phyloP scores from a whole-genome alignment of 92 coral and sea anemone species.

The Heliopora coerulea region DNA sequence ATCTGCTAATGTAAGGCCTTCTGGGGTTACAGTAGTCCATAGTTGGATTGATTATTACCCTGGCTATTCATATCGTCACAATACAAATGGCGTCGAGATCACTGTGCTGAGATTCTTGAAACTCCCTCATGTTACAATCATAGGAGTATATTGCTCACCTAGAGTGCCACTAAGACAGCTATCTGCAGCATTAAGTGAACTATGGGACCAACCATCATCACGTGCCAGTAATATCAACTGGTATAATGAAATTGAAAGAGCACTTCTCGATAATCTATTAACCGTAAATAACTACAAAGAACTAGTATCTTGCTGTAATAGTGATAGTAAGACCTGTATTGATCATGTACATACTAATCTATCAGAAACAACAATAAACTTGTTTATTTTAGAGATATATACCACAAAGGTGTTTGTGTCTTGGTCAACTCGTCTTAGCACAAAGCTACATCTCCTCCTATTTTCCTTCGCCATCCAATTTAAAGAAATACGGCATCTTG shows the following conservation, averaged over 20 bases:
- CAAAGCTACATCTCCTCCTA: neutral
- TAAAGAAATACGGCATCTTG: no score
- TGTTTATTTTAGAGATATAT: conserved; percentile 45
- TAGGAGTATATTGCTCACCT: conserved; percentile 67
- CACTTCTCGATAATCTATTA: conserved; percentile 36
- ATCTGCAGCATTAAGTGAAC: conserved; percentile 11
- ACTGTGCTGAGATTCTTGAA: no score
- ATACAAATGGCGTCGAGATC: conserved; percentile 58
- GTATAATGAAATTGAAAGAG: conserved; percentile 42
- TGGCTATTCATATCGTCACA: conserved; percentile 59
- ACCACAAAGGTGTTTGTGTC: conserved; percentile 42
- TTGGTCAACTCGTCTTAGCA: conserved; percentile 42
- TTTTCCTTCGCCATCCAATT: no score
- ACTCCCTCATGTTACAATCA: conserved; percentile 59
- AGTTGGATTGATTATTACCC: conserved; percentile 60
- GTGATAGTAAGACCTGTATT: conserved; percentile 23
- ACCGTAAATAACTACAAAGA: conserved; percentile 37
- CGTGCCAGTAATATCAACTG: conserved; percentile 55
- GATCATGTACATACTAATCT: conserved; percentile 39
- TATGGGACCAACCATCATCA: conserved; percentile 36
- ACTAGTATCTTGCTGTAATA: no score
- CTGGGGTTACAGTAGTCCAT: conserved; percentile 66
- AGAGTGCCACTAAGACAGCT: conserved; percentile 48
- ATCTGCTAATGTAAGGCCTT: conserved; percentile 52
- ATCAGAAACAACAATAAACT: conserved; percentile 33